Base-by-base conservation (phyloP, 2,888 invertebrate species). In the Nysson spinosus region DNA sequence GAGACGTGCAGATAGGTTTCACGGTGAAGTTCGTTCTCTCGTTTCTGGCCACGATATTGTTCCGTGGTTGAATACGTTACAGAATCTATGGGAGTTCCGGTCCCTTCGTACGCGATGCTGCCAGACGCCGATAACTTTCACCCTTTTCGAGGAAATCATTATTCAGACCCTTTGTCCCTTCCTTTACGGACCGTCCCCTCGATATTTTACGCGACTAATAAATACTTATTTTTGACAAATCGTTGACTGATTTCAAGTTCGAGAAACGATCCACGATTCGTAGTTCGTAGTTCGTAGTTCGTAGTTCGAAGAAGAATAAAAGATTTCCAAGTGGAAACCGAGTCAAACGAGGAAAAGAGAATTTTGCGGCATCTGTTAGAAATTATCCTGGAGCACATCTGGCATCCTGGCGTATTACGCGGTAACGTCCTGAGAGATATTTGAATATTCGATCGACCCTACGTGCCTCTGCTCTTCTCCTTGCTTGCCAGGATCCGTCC, bases 1-100 rank as follows among this genome's bases (percentile, higher is more conserved):
- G 60, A 58, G 66, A 37, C 17, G 46, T 16, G 35, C 37, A 70
- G 75, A 75, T 75, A 75, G 63, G 75, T 44, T 75, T 75, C 76
- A 75, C 32, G 34, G 57, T 37, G 43, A 72, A 72, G 58, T 75
- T 72, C 56, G 43, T 51, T 42, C 56, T 54, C 46, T 12, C 43
- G 39, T 55, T 60, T 50, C 43, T 32, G 40, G 37, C 24, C 44
- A 58, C 66, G 61, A 75, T 67, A 72, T 57, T 65, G 57, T 56
- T 28, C 40, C 30, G 17, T 3, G 54, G 49, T 34, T 75, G 76
- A 75, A 75, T 75, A 37, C 70, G 50, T 70, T 70, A 58, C 16
- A 26, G 43, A 69, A 63, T 57, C 62, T 69, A 37, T 56, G 57
- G 37, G 43, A 58, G 65, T 71, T 72, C 65, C 62, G 63, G 20